These are phyloP conservation scores for Agrenia bidenticulata DNA, from an alignment of 2,888 invertebrate genomes.

Conservation along the genomic window DNA sequence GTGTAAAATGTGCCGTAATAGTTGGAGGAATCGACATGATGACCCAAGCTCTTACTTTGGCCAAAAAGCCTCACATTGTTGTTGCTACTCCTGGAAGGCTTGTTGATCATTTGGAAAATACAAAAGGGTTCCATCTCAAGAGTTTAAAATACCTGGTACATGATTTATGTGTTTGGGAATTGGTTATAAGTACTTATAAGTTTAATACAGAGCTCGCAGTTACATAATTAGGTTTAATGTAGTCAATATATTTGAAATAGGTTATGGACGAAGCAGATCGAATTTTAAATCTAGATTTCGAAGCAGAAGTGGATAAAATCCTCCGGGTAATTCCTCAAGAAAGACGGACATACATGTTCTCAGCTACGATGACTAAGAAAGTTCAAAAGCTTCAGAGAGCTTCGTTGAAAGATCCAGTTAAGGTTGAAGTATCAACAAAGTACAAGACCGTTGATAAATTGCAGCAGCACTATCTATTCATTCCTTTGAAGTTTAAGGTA, in stretches of 20 bases:
- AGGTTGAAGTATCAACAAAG: constrained; percentile 91
- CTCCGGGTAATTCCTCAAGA: constrained; percentile 87
- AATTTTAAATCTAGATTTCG: constrained; percentile 98
- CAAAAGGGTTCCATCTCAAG: constrained; percentile 92
- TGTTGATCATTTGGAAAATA: constrained; percentile 95
- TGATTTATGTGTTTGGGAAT: constrained; percentile 53
- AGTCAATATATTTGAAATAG: constrained; percentile 58
- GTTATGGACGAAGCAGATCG: constrained; percentile 99
- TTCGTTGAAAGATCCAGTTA: constrained; percentile 88
- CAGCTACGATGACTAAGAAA: constrained; percentile 99
- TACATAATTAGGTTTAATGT: constrained; percentile 7
- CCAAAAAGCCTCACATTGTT: constrained; percentile 95
- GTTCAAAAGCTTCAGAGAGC: constrained; percentile 95
- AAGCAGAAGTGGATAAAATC: constrained; percentile 95
- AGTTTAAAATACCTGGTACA: constrained; percentile 84
- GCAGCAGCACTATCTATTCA: constrained; percentile 90
- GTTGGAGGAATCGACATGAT: constrained; percentile 99
- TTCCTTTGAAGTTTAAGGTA: constrained; percentile 94
- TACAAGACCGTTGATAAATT: constrained; percentile 98
- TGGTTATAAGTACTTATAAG: neutral
- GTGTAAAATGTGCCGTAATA: constrained; percentile 92
- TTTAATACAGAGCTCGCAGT: too few species aligned
- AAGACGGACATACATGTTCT: constrained; percentile 88
- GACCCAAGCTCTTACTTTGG: constrained; percentile 83
- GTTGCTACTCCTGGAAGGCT: constrained; percentile 95